Base-by-base conservation (phyloP, 2,113 vertebrate genomes). In the Anas platyrhynchos region DNA sequence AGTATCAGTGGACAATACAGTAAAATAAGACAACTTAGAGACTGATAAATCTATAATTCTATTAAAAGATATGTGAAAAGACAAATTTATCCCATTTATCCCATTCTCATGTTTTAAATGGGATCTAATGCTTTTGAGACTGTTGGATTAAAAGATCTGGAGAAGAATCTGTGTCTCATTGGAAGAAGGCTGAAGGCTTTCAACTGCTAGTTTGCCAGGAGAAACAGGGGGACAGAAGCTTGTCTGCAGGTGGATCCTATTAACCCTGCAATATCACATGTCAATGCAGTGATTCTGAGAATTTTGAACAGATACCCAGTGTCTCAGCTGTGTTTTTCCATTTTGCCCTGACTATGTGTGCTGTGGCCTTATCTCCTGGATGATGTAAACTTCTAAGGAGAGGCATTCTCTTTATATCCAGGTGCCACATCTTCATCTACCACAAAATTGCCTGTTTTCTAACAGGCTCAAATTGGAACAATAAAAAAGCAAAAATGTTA, bases 221-320 rank as follows among this genome's bases (percentile, higher is more conserved):
- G 72, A 86, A 94, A 56, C 0, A 4, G 22, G 43, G 41, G 25
- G 74, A 34, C 18, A 29, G 67, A 71, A 56, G 77, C 29, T 26
- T 78, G 68, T 9, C 80, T 63, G 89, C 96, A 98, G 96, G 96
- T 97, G 90, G 85, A 78, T 97, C 85, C 81, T 87, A 88, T 97
- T 97, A 98, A 95, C 88, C 84, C 83, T 54, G 36, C 26, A 91
- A 88, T 41, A 83, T 50, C 73, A 80, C n/a, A 79, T 89, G 94
- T 96, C 93, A 97, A 95, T 75, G n/a, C 22, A 52, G 66, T 3
- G 2, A 73, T 72, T 74, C 85, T 55, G 62, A 62, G 82, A 90
- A 79, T 85, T 83, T 87, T 34, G 46, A 41, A 62, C 66, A 79
- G 67, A 94, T 52, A 26, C 34, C 18, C 4, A 0, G 26, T 12